Conservation (phyloP, 1,140 invertebrate genomes). For the Cataglyphis hispanica region DNA sequence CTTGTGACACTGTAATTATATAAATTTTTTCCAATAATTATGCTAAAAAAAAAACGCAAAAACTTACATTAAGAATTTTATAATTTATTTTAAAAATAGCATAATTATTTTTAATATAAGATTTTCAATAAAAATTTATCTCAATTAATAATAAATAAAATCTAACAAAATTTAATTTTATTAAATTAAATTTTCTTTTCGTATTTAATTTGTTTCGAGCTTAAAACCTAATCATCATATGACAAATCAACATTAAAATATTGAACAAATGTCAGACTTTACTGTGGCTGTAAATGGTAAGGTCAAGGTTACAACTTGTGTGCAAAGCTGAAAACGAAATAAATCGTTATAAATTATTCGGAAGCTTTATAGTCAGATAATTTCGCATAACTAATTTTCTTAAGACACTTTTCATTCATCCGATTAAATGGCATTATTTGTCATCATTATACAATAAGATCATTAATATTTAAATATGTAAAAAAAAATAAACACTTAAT, state of each 20-base stretch:
- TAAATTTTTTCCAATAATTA: not conserved
- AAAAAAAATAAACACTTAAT: not conserved
- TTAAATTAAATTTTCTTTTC: not conserved
- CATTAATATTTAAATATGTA: not conserved
- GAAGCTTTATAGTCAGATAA: constrained; percentile 24
- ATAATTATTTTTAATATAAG: not conserved
- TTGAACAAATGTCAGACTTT: constrained; percentile 1
- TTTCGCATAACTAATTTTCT: constrained; percentile 1
- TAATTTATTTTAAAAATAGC: not conserved
- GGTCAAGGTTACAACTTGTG: constrained; percentile 28
- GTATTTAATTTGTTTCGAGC: not conserved
- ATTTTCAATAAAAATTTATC: not conserved
- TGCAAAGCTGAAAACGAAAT: constrained; percentile 35
- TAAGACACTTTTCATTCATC: not conserved
- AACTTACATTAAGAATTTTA: not conserved
- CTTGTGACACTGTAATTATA: constrained; percentile 3
- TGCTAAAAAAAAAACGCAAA: too few relatives aligned
- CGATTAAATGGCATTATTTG: not conserved
- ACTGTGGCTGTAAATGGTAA: not conserved
- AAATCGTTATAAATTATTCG: constrained; percentile 53
- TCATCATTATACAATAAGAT: too few relatives aligned
- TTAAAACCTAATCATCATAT: not conserved
- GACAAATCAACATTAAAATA: not conserved
- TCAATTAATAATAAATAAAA: not conserved
- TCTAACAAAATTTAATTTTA: constrained; percentile 3